These are phyloP conservation scores for Linurgus olivaceus DNA, from an alignment of 2,797 vertebrate species.

Conservation along the genomic window DNA sequence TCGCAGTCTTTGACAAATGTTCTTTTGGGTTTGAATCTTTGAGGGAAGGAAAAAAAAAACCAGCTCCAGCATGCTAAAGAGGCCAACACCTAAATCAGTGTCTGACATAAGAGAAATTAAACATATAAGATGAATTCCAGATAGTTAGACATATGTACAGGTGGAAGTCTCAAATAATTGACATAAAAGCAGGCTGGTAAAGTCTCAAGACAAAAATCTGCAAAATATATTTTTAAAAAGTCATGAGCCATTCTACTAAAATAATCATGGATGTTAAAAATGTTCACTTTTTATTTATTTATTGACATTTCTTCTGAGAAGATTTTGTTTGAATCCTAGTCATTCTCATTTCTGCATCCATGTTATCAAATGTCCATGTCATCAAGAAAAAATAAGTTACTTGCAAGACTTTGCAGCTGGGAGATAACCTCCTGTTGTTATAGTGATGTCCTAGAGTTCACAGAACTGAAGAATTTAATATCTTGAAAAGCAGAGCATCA, in stretches of 20 bases:
- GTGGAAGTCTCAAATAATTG: background rate
- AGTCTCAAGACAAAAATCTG: background rate
- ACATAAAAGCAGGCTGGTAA: background rate
- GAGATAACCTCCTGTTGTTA: background rate
- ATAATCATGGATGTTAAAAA: background rate
- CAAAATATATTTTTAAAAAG: background rate
- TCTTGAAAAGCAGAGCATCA: background rate
- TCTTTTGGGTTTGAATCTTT: background rate
- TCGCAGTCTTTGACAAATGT: background rate
- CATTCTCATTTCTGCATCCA: background rate
- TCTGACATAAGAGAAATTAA: background rate
- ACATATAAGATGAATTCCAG: background rate
- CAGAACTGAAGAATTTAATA: background rate
- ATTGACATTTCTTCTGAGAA: background rate
- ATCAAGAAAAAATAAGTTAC: background rate
- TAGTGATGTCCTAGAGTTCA: background rate
- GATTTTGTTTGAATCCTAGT: background rate
- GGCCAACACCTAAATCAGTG: background rate
- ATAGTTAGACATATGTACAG: background rate
- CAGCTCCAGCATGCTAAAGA: background rate
- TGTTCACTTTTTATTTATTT: background rate
- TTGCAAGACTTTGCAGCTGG: background rate
- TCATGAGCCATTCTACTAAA: background rate
- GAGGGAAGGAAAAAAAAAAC: accelerated
- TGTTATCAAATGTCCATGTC: background rate